Conservation (phyloP, 2,113 vertebrate species). For the Triplophysa siluroides region DNA sequence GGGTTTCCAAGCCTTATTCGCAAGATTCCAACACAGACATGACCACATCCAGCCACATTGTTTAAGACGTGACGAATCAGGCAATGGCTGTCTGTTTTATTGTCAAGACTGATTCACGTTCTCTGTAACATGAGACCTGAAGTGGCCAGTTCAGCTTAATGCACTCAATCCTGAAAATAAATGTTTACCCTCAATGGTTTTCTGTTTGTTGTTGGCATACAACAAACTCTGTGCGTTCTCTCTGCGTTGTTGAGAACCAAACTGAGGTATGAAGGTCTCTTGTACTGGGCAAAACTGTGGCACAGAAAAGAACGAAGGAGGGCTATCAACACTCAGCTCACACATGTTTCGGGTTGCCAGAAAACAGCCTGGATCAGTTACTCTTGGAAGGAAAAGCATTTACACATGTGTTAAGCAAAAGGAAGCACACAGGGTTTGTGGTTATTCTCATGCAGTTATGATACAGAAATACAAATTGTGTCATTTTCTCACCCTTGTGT, state of each 20-base stretch:
- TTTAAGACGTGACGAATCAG: neutral
- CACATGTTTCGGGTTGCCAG: conserved; percentile 33
- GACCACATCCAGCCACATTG: neutral
- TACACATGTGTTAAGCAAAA: neutral
- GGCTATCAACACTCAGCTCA: conserved; percentile 44
- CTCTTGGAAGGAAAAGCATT: neutral
- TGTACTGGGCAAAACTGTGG: neutral
- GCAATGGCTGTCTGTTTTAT: neutral
- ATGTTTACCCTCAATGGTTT: neutral
- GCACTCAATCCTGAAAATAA: neutral
- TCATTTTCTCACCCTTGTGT: too few relatives aligned
- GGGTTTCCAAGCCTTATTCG: neutral
- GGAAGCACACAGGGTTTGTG: neutral
- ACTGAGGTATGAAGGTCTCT: neutral
- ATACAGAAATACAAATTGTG: neutral
- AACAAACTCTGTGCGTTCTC: too few relatives aligned
- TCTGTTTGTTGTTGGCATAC: neutral
- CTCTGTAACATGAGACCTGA: conserved; percentile 36
- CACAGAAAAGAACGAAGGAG: neutral
- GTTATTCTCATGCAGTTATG: neutral
- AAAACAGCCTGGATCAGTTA: neutral
- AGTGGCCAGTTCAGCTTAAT: neutral
- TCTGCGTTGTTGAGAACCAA: neutral
- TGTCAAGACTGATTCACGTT: neutral
- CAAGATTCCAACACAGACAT: neutral